Conservation (phyloP, 2,888 invertebrate species). For the Trisateles emortualis region DNA sequence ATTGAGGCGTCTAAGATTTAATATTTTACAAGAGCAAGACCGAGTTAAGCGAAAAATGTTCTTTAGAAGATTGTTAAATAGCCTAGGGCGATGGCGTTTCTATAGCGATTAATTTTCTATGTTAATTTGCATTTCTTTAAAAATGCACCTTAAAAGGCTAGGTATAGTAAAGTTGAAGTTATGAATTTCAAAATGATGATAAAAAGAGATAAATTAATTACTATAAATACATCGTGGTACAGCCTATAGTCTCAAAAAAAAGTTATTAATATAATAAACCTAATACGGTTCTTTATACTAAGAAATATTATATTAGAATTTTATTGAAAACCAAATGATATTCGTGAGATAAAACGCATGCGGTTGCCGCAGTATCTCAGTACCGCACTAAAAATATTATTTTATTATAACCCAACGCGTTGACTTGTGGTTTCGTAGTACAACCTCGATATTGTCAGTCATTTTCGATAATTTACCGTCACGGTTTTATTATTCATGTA, state of each 20-base stretch:
- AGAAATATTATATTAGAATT: constrained; percentile 39
- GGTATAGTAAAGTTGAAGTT: too few species aligned
- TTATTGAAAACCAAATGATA: constrained; percentile 50
- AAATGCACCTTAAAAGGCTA: too few species aligned
- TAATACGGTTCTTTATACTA: constrained; percentile 11
- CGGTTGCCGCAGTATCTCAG: constrained; percentile 31
- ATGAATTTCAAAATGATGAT: too few species aligned
- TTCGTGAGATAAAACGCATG: constrained; percentile 54
- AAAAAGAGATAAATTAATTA: too few species aligned
- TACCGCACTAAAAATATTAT: constrained; percentile 42
- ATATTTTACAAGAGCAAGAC: too few species aligned
- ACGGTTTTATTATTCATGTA: constrained; percentile 19
- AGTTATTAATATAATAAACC: constrained; percentile 7
- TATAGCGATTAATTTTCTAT: too few species aligned
- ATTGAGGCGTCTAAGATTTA: too few species aligned
- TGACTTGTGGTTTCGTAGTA: constrained; percentile 44
- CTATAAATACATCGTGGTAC: too few species aligned
- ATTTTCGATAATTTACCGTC: constrained; percentile 33
- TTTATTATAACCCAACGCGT: constrained; percentile 40
- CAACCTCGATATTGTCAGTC: constrained; percentile 29
- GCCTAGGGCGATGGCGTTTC: too few species aligned
- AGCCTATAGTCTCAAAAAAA: constrained; percentile 3
- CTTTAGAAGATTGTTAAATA: too few species aligned
- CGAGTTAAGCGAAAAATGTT: too few species aligned
- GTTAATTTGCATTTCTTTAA: too few species aligned